Evolutionary conservation across 2,888 invertebrate species (phyloP), one percentile per base, ranked within the genome.

Genomic region (Aelia acuminata): DNA sequence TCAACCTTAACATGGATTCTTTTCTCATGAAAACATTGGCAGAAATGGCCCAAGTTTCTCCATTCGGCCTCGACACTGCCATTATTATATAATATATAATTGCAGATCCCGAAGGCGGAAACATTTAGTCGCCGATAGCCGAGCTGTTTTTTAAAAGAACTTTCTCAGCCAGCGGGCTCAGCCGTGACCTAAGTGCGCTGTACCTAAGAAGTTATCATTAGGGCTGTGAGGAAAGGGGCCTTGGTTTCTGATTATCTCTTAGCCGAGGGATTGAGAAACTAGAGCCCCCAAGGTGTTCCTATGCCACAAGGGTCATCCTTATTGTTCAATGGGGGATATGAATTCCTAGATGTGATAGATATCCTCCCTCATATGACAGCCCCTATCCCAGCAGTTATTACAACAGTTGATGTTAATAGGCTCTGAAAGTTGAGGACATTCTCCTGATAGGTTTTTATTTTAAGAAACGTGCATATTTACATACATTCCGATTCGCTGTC

Each of bases 121-220:
- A 26, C 39, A 39, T 3, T 75, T 70, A 57, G 57, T 3, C 7
- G 13, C 53, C 3, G n/a, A 53, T n/a, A n/a, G n/a, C 26, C 8
- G 75, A 8, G 4, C 39, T n/a, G n/a, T n/a, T n/a, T n/a, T 75
- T 39, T 75, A 39, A 26, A 75, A 39, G 35, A 35, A 75, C 75
- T 75, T 75, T 75, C 75, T 22, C 22, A 35, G 75, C 75, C 75
- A 39, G 75, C 7, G 75, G 75, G 39, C 1, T n/a, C 18, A 3
- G 75, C 39, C 39, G 10, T 75, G 75, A 75, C 75, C 39, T 39
- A 7, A 75, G 75, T 39, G 39, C 39, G 70, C 15, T 63, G 26
- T 63, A 26, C 26, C 75, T 70, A 43, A 75, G 75, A 75, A 39
- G 35, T 75, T 39, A 75, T 75, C 75, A 75, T 75, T 75, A 39